Evolutionary conservation across 2,888 invertebrate genomes (phyloP).

Genomic region (Rhagonycha fulva): DNA sequence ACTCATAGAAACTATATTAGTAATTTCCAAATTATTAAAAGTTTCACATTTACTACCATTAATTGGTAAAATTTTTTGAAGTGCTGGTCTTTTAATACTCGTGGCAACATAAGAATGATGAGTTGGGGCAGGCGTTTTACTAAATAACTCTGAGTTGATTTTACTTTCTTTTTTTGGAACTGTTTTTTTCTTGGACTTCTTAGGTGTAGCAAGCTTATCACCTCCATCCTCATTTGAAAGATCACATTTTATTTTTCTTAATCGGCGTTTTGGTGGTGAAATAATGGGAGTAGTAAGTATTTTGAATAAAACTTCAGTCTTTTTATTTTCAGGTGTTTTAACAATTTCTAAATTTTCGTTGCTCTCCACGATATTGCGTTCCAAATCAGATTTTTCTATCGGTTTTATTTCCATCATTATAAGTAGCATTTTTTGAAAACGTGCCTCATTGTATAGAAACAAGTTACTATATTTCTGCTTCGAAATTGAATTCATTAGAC

Average conservation of each 20-base stretch:
- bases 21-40: background rate
- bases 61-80: background rate
- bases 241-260: slow-evolving; percentile 26
- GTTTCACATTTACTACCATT: background rate
- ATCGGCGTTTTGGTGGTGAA: slow-evolving; percentile 17
- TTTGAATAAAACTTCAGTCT: slow-evolving; percentile 14
- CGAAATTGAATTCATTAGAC: slow-evolving; percentile 31
- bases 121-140: background rate
- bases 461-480: slow-evolving; percentile 31
- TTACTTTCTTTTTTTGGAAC: background rate
- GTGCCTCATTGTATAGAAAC: slow-evolving; percentile 39
- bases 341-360: slow-evolving; percentile 5
- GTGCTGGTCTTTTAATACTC: background rate
- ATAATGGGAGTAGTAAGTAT: slow-evolving; percentile 9
- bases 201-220: background rate
- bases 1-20: slow-evolving; percentile 9
- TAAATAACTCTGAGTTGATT: background rate
- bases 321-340: slow-evolving; percentile 30
- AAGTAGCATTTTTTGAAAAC: slow-evolving; percentile 35
- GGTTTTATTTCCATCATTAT: background rate
- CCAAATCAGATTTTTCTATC: background rate
- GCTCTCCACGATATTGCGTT: background rate
- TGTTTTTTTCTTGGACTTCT: background rate
- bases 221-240: slow-evolving; percentile 11
- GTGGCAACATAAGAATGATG: background rate